Evolutionary conservation across 2,888 invertebrate species (phyloP), one percentile per base, ranked within the genome.

Genomic region (Neuroscelio doddi): DNA sequence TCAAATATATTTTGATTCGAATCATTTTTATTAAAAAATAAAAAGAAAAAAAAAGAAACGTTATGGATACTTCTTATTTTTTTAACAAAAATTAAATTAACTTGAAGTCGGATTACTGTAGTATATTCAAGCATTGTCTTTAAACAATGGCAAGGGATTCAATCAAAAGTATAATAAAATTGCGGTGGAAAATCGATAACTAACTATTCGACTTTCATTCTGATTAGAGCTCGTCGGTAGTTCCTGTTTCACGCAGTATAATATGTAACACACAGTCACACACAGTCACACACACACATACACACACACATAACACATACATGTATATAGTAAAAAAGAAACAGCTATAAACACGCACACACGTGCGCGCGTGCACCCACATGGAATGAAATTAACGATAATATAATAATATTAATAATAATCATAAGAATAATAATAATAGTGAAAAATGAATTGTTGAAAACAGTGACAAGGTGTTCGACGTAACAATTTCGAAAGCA

Each of bases 341-440:
- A n/a, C 49, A 3, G 24, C 15, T 10, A 51, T 36, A 47, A 47
- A 47, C 47, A 34, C 32, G 47, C 41, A 44, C 55, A 55, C 55
- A 46, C 44, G 58, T 55, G 53, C 58, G 38, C 55, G 55, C 58
- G 52, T 57, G 58, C 42, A 59, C 29, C 53, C 58, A 47, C 57
- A 53, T 63, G 51, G 51, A 51, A 38, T 38, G 30, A 39, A 42
- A 57, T 24, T 50, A 47, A 55, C 5, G 51, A 63, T 55, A 39
- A 42, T 47, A 44, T 64, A 45, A 53, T 29, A 42, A 61, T n/a
- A n/a, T n/a, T n/a, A n/a, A n/a, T n/a, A 32, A 12, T 16, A n/a
- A 49, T 9, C 17, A 26, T 45, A 51, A 29, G 26, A 46, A 39
- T 55, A 26, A 30, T 26, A 39, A 47, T 21, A 16, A 36, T 34